Evolutionary conservation across 2,113 vertebrate species (phyloP), one percentile per base, ranked within the genome.

Genomic region (Pyrgilauda ruficollis): DNA sequence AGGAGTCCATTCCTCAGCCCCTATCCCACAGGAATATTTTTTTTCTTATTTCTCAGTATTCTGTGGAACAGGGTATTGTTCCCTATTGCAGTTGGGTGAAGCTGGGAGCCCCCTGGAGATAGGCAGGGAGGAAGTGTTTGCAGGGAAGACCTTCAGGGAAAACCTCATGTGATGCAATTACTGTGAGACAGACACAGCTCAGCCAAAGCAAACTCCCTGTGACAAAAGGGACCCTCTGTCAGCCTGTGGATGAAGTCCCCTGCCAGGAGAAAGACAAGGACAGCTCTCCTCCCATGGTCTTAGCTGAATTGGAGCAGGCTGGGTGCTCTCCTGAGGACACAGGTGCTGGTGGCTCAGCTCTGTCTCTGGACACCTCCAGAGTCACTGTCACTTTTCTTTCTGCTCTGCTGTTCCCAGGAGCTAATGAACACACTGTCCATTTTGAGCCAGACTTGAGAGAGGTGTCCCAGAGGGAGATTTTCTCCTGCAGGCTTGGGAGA

Each of bases 151-250:
- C 30, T 81, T 68, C 27, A 72, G 35, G 43, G 50, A 70, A 80
- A 76, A 37, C 17, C 16, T 56, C 44, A 10, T 11, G 58, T 44
- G 49, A 19, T 46, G 35, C 28, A 10, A 30, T 52, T 0, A 0
- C 21, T 87, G 23, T 50, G 13, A 78, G 35, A 35, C 61, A 70
- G 55, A 55, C 4, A 3, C 39, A 56, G 22, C 31, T 26, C 83
- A 81, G 47, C 16, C 23, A 47, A 59, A 82, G 64, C 24, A 78
- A 91, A 44, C 15, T 61, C 47, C 7, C 52, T 49, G 43, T 61
- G 49, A 35, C 39, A 67, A 64, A 78, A 82, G 44, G 16, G 31
- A 73, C 21, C 23, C 44, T 22, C 26, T 81, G 12, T 18, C 35
- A 87, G 30, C 35, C 50, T 3, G 2, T 9, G 41, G 56, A 63